Evolutionary conservation across 1,140 invertebrate genomes (phyloP).

Genomic region (Leptinotarsa lineolata): DNA sequence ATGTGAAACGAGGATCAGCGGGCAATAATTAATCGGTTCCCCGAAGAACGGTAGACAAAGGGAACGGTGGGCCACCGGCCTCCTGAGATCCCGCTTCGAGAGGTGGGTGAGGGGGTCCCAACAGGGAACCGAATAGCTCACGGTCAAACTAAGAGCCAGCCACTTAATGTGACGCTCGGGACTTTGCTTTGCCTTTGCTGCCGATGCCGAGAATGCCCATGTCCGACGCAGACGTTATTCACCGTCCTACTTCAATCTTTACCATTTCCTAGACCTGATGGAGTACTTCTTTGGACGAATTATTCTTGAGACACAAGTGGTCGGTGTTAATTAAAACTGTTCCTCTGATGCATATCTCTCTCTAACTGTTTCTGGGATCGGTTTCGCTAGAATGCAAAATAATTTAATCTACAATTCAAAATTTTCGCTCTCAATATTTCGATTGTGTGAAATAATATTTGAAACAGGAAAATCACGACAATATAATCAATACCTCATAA

Average conservation of each 20-base stretch:
- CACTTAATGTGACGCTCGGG: slow-evolving; percentile 57
- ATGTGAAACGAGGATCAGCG: slow-evolving; percentile 48
- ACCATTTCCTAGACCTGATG: slow-evolving; percentile 22
- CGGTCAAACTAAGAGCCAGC: slow-evolving; percentile 55
- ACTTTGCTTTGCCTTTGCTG: slow-evolving; percentile 30
- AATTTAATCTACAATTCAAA: no score
- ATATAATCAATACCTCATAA: no score
- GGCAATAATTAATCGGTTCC: slow-evolving; percentile 56
- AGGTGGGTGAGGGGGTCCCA: slow-evolving; percentile 41
- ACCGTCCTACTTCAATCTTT: slow-evolving; percentile 24
- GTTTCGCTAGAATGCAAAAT: no score
- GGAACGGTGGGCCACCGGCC: slow-evolving; percentile 46
- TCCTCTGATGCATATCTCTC: not conserved
- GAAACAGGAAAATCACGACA: no score
- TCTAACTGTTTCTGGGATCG: no score
- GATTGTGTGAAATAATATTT: no score
- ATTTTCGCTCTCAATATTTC: no score
- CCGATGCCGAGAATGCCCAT: slow-evolving; percentile 24
- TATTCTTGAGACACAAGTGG: slow-evolving; percentile 4
- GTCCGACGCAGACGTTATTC: slow-evolving; percentile 33
- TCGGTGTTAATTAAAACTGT: slow-evolving; percentile 4
- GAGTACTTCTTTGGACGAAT: slow-evolving; percentile 13
- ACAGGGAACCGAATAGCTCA: slow-evolving; percentile 54
- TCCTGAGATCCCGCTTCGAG: slow-evolving; percentile 47
- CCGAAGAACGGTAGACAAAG: slow-evolving; percentile 54